Percentiles rank a stretch among this genome's conserved stretches.
Conservation (phyloP, 53 echinoderm and acorn worm species). For the Glandiceps talaboti region DNA sequence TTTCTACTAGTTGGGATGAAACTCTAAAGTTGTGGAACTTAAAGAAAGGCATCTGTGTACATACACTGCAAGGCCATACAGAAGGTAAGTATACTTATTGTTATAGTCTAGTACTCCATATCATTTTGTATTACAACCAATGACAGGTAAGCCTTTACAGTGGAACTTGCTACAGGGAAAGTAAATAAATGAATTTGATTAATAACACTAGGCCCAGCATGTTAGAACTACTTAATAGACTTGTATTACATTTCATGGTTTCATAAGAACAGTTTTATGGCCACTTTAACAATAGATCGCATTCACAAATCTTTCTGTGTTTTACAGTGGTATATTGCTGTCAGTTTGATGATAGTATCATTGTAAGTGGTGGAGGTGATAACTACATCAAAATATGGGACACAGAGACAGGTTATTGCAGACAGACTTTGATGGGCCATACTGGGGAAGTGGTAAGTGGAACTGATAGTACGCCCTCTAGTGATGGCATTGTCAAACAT, state of each 20-base stretch:
- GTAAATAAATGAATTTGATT: too few species aligned
- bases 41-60: constrained; percentile 44
- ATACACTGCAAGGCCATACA: constrained; percentile 57
- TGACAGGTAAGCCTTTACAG: too few species aligned
- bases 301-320: not conserved
- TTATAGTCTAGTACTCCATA: too few species aligned
- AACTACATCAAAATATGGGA: constrained; percentile 59
- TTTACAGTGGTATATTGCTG: constrained; percentile 70
- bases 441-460: constrained; percentile 65
- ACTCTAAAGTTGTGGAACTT: constrained; percentile 60
- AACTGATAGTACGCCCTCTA: too few species aligned
- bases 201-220: too few species aligned
- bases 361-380: constrained; percentile 79
- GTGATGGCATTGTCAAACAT: too few species aligned
- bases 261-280: too few species aligned
- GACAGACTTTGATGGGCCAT: constrained; percentile 56
- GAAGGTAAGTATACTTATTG: constrained; percentile 36
- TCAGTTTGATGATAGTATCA: constrained; percentile 51
- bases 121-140: too few species aligned
- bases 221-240: too few species aligned
- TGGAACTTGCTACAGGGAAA: too few species aligned
- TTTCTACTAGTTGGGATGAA: constrained; percentile 56
- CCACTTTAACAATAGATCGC: too few species aligned
- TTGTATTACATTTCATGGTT: too few species aligned
- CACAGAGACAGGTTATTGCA: constrained; percentile 41